A percentile compares a stretch with the other conserved stretches of the same genome.
Conservation (phyloP, 64 coral and sea anemone species). For the Stichodactyla helianthus region DNA sequence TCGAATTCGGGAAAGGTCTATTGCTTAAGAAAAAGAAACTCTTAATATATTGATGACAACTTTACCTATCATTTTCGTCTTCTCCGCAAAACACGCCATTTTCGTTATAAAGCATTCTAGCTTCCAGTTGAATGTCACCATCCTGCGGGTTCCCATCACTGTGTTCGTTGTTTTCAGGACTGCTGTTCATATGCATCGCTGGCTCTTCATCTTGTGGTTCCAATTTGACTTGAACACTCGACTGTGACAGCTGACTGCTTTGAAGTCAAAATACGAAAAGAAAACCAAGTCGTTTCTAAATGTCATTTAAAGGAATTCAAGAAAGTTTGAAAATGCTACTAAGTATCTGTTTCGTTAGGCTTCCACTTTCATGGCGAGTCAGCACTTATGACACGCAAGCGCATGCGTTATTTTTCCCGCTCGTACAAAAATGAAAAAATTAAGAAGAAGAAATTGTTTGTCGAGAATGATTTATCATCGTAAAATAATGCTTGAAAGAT, state of each 20-base stretch:
- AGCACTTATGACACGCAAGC: not conserved
- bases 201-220: constrained; percentile 88
- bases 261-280: constrained; percentile 24
- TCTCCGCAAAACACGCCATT: constrained; percentile 4
- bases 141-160: not conserved
- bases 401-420: not conserved
- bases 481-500: not conserved
- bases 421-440: not conserved
- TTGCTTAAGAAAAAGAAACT: not conserved
- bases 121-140: not conserved
- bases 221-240: constrained; percentile 90
- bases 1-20: no score
- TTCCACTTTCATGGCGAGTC: not conserved
- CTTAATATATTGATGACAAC: not conserved
- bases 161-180: not conserved
- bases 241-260: constrained; percentile 77
- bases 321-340: not conserved
- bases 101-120: not conserved
- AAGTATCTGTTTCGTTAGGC: constrained; percentile 13
- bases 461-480: not conserved
- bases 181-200: constrained; percentile 34
- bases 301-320: not conserved
- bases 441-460: not conserved
- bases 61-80: not conserved
- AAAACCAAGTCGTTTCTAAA: constrained; percentile 20